Percentiles rank a stretch among this genome's conserved stretches.
These are phyloP conservation scores for Calameuta idolon DNA, from an alignment of 2,888 invertebrate species.

Conservation along the genomic window DNA sequence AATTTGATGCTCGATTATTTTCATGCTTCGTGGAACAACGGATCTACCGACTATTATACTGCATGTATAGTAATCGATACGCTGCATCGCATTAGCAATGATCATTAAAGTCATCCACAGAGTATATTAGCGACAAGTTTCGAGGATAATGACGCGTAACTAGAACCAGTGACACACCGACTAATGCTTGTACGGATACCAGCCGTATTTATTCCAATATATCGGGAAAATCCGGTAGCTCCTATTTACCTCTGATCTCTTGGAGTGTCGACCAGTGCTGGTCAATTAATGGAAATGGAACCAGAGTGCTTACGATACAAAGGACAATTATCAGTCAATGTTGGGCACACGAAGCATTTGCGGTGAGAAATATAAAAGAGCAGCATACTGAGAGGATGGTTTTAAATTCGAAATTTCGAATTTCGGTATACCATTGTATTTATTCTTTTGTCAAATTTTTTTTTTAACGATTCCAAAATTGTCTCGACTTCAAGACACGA, in stretches of 20 bases:
- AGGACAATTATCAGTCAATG: background rate
- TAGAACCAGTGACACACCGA: background rate
- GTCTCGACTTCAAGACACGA: too few relatives aligned
- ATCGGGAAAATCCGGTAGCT: background rate
- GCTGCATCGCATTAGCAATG: background rate
- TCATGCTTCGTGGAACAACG: background rate
- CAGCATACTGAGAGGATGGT: background rate
- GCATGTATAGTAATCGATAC: background rate
- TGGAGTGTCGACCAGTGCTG: background rate
- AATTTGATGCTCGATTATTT: background rate
- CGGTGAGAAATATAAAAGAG: background rate
- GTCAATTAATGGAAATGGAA: background rate
- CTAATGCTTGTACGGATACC: background rate
- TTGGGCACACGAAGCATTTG: background rate
- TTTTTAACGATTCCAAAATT: too few relatives aligned
- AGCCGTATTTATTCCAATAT: background rate
- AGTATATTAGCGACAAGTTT: background rate
- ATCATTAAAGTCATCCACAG: background rate
- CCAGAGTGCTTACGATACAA: background rate
- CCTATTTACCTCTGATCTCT: background rate
- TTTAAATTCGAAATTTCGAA: background rate
- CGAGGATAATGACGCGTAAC: background rate
- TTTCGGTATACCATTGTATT: background rate
- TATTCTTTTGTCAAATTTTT: too few relatives aligned
- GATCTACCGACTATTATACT: background rate